Evolutionary conservation across 2,113 vertebrate species (phyloP), one percentile per base, ranked within the genome.

Genomic region (Urocitellus parryii): DNA sequence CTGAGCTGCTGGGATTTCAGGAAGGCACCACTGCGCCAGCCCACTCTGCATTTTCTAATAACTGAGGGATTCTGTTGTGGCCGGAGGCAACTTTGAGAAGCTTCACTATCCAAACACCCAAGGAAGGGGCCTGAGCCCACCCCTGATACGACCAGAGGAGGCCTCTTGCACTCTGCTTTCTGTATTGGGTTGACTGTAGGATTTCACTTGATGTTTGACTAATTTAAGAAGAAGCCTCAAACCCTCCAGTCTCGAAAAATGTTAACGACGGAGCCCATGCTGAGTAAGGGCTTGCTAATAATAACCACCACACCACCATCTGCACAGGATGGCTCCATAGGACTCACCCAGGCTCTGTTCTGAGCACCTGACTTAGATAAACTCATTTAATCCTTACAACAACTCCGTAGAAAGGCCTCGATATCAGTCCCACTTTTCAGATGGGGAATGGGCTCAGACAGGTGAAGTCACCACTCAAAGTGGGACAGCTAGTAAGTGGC

Each of bases 11-110:
- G 29, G 67, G 67, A 34, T 34, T 16, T 34, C 32, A 34, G 67
- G 51, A 0, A 16, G 1, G 67, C 7, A 5, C 32, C 39, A 45
- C 24, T 4, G 20, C 20, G 1, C 20, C 56, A 2, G 37, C 11
- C 42, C 27, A 42, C 73, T 39, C 37, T 25, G 51, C 34, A 14
- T 29, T 51, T 76, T 81, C 56, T 48, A 65, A 42, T 74, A 80
- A n/a, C 32, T 22, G 12, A 24, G 58, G 39, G 27, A 73, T 63
- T 88, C 53, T 63, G 65, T 51, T 42, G 67, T 29, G 39, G 18
- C 1, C 17, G 34, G 0, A 3, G 42, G 22, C 10, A 14, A 76
- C 4, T 29, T 70, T 16, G 20, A 79, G 73, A 27, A 91, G 67
- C 65, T 53, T 16, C 42, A 42, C 34, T 61, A 34, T 65, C 20